Evolutionary conservation across 2,797 vertebrate genomes (phyloP).

Genomic region (Sphenodon punctatus): DNA sequence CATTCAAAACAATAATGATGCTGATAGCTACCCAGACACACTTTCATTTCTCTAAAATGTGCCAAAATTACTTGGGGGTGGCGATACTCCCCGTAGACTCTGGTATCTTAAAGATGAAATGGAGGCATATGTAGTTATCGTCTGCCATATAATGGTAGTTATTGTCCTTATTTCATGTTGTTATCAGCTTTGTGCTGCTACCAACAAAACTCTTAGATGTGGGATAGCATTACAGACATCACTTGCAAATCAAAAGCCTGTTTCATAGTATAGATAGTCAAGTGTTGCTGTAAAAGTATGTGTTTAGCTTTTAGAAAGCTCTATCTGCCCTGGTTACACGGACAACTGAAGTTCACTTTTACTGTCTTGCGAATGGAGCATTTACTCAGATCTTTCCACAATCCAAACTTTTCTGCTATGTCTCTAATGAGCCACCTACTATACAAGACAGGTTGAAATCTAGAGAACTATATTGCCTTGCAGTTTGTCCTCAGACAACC

Average conservation of each 20-base stretch:
- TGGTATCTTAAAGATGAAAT: background rate
- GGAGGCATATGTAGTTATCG: background rate
- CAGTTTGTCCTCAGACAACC: background rate
- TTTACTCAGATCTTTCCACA: background rate
- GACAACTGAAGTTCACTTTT: background rate
- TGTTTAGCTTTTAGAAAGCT: background rate
- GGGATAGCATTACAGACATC: background rate
- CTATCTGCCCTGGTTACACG: background rate
- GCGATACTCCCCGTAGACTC: constrained; percentile 1
- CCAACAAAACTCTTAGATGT: constrained; percentile 1
- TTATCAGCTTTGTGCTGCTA: background rate
- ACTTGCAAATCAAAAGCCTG: background rate
- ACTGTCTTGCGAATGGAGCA: background rate
- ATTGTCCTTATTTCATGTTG: background rate
- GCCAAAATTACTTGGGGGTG: background rate
- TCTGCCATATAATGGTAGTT: no score
- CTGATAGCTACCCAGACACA: background rate
- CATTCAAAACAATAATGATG: constrained; percentile 43
- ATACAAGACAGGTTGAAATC: no score
- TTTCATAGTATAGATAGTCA: background rate
- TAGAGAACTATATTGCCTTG: background rate
- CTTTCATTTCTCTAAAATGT: background rate
- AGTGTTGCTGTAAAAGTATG: background rate
- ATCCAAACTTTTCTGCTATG: background rate
- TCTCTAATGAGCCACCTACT: no score